Base-by-base conservation (phyloP, 2,888 invertebrate genomes). In the Arenicola marina region DNA sequence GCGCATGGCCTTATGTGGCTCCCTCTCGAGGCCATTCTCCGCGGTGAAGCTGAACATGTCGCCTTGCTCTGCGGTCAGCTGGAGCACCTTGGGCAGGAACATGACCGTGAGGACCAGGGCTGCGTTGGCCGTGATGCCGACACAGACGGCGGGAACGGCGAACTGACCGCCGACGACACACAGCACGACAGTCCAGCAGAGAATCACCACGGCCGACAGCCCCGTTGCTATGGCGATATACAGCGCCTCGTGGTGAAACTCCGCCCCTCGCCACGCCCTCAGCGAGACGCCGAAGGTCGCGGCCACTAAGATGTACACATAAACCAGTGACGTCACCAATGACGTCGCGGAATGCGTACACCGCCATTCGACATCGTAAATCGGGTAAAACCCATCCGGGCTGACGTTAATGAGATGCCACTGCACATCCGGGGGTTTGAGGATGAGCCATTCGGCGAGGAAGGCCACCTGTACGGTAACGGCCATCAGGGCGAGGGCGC, bases 241-340 rank as follows among this genome's bases (percentile, higher is more conserved):
- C 2, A 58, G 26, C 1, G 62, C 58, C 54, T 62, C 62, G 32
- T 59, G 59, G 3, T 58, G 54, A 24, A 48, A 62, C 11, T 31
- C 32, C 4, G 58, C 43, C 7, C 45, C 54, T 28, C 31, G 51
- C 26, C 58, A 15, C n/a, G 58, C 43, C 34, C 44, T 29, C 1
- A 54, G 4, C 7, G 53, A 18, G 4, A 62, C 28, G 1, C 26
- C 28, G 2, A 59, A 28, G 3, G 62, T 43, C n/a, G 59, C 24
- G 4, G 34, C 7, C 4, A 62, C 29, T 2, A 62, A 33, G 11
- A 54, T 28, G 38, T 51, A 62, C 15, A 59, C 59, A 38, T 54
- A 62, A 24, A 34, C 33, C 21, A 58, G 24, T 1, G 58, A 59
- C 2, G 46, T 44, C 2, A 62, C 59, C 18, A 59, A 54, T 7